Evolutionary conservation across 2,113 vertebrate species (phyloP), one percentile per base, ranked within the genome.

Genomic region (Eira barbara): DNA sequence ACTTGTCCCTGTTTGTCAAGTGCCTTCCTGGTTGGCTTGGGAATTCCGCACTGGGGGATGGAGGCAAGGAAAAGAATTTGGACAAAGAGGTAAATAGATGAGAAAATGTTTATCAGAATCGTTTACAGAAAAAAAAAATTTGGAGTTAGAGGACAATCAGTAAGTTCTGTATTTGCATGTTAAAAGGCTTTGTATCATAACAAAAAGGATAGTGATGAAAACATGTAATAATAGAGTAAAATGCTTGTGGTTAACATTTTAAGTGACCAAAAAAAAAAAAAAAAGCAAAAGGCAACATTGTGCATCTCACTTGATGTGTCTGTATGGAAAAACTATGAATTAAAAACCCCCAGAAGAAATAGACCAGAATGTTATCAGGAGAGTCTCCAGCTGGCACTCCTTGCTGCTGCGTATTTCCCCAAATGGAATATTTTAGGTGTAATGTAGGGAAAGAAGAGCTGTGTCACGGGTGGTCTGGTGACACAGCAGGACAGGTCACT

Each of bases 401-500:
- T 21, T 2, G 34, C 71, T 25, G 25, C 63, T 0, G 14, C 13
- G 3, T 45, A 12, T 5, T 67, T 34, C 80, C 79, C 61, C 11
- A 65, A 17, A 8, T 10, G 2, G 20, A 5, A 7, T 31, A 14
- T n/a, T 34, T 63, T 29, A 21, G 82, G 39, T 61, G 34, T 21
- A 14, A 42, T 15, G 42, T 65, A 21, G 79, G 42, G 0, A 45
- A n/a, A 67, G 17, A 15, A 14, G 17, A 27, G 7, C 29, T 23
- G n/a, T 27, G 61, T 34, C 12, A 7, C 3, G 25, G 82, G 63
- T 2, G 5, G 47, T 31, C 47, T 59, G 31, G 25, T 14, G 1
- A 14, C 0, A 4, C 6, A 1, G 14, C 6, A n/a, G 89, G 27
- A 31, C 45, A 36, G 17, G 34, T 6, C 11, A 11, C 45, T 21